Base-by-base conservation (phyloP, 2,113 vertebrate species). In the Taxidea taxus region DNA sequence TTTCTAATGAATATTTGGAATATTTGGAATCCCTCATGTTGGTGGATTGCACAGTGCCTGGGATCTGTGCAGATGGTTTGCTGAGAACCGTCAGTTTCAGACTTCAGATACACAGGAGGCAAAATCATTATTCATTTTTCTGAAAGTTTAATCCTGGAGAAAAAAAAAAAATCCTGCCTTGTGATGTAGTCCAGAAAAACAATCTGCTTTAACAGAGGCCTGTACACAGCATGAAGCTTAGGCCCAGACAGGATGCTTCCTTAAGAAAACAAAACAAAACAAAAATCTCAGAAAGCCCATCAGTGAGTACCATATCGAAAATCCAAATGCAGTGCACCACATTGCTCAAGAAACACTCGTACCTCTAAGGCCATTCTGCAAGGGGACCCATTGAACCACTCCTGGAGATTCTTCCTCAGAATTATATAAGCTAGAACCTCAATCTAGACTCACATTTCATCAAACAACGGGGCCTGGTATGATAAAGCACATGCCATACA, bases 1-100 rank as follows among this genome's bases (percentile, higher is more conserved):
- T 78, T 94, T 91, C 34, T 75, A 78, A 74, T 64, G 72, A 93
- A 64, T 84, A 60, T 72, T 58, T 90, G 47, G 78, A 93, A 64
- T 87, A 68, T 72, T 58, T 87, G 47, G 39, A 87, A 81, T 75
- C 87, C 39, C 49, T 88, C 64, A n/a, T 21, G 1, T n/a, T 87
- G 74, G 42, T 60, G 42, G 82, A 72, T 47, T 86, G 51, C 44
- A 34, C n/a, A 31, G n/a, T 72, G 21, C 15, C 64, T 72, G 25
- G 83, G 44, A 96, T 83, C 83, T 91, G 31, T 49, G 37, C 80
- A 44, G 51, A 75, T 25, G 15, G 86, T 44, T 86, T 60, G 92
- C 75, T 25, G 37, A 44, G n/a, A 92, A 42, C 27, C 27, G 47
- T 82, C 62, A 11, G 42, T 31, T 94, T 87, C n/a, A 93, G 56